Conservation (phyloP, 2,797 vertebrate genomes). For the Avahi laniger region DNA sequence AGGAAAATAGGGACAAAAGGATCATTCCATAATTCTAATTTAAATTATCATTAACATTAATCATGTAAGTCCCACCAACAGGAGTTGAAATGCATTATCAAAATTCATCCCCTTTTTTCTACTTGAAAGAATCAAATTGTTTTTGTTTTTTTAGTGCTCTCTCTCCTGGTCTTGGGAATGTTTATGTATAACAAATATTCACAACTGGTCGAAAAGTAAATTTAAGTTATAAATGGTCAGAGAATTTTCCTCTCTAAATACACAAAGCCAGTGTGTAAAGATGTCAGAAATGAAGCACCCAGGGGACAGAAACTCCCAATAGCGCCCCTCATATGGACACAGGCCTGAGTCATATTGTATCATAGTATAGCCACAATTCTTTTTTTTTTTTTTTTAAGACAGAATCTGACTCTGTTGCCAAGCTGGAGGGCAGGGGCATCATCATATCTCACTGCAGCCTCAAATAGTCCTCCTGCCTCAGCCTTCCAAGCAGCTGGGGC, state of each 20-base stretch:
- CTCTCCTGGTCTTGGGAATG: background rate
- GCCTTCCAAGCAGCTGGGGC: background rate
- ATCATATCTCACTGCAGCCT: background rate
- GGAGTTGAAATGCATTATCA: background rate
- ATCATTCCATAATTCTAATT: background rate
- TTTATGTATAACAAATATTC: background rate
- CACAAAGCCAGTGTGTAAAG: background rate
- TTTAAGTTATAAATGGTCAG: background rate
- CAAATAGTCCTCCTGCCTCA: background rate
- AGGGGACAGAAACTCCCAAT: background rate
- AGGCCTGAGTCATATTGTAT: background rate
- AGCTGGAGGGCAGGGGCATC: background rate
- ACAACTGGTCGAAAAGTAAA: background rate
- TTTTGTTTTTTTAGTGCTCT: background rate
- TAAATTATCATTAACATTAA: background rate
- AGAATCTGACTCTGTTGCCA: background rate
- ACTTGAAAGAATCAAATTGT: background rate
- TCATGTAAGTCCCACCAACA: background rate
- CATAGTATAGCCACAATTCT: background rate
- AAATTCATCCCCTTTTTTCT: constrained; percentile 25
- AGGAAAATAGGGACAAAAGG: background rate
- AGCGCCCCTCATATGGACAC: background rate
- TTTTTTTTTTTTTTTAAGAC: background rate
- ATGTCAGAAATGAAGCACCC: background rate
- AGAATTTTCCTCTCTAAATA: constrained; percentile 1